Evolutionary conservation across 2,113 vertebrate genomes (phyloP).

Genomic region (Edolisoma coerulescens): DNA sequence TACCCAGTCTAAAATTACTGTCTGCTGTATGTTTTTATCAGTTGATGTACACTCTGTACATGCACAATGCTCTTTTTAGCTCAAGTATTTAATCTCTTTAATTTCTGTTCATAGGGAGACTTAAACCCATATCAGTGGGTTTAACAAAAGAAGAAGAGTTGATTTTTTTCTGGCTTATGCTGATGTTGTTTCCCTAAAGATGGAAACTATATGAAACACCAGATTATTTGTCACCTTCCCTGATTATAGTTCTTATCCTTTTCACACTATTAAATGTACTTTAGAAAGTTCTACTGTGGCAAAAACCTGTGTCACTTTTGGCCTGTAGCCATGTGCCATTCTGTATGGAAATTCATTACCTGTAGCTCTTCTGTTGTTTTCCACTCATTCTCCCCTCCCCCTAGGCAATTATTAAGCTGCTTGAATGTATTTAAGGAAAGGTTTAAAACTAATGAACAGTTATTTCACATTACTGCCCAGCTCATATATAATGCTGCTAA

Average conservation of each 20-base stretch:
- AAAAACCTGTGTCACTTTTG: background rate
- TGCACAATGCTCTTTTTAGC: background rate
- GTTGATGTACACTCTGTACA: accelerated
- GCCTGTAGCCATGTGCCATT: background rate
- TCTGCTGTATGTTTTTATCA: background rate
- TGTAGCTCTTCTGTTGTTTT: background rate
- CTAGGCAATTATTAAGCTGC: background rate
- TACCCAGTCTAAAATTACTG: background rate
- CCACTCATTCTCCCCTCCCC: background rate
- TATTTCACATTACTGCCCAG: background rate
- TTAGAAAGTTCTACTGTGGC: background rate
- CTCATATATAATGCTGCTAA: background rate
- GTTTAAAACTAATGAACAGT: background rate
- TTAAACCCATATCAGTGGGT: background rate
- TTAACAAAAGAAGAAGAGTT: background rate
- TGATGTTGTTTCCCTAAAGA: background rate
- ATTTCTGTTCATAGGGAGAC: background rate
- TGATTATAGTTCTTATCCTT: background rate
- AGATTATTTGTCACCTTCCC: background rate
- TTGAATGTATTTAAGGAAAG: background rate
- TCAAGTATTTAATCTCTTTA: background rate
- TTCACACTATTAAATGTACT: background rate
- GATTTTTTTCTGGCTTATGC: background rate
- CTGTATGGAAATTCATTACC: background rate
- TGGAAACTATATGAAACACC: background rate